A percentile compares a stretch with the other conserved stretches of the same genome.
phyloP scores from a whole-genome alignment of 2,113 vertebrate genomes.

The Equus quagga region DNA sequence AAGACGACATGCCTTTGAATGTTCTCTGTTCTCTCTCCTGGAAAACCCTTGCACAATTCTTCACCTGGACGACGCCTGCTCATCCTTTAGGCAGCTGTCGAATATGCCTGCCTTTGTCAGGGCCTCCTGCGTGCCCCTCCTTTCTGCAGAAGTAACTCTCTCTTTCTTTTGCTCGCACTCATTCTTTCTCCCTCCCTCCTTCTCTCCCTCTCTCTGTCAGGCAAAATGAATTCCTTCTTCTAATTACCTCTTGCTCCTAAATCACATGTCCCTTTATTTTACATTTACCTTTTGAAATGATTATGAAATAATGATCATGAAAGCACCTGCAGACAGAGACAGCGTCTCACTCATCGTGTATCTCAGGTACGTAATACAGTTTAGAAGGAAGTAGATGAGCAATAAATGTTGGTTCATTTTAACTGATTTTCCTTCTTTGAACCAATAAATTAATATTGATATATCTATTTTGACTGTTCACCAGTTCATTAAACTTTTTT shows the following conservation, averaged over 20 bases:
- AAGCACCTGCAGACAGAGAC: background rate
- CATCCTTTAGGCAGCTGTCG: background rate
- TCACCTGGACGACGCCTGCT: background rate
- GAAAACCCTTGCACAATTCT: background rate
- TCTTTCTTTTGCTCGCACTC: background rate
- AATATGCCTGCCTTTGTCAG: background rate
- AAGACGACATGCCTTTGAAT: background rate
- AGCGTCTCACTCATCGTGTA: background rate
- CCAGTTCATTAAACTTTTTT: background rate
- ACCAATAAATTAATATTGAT: background rate
- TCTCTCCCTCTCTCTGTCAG: too few relatives aligned
- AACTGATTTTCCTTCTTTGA: constrained; percentile 11
- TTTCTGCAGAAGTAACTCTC: background rate
- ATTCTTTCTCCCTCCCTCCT: accelerated
- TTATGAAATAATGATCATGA: background rate
- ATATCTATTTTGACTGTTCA: background rate
- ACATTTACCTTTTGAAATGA: background rate
- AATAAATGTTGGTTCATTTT: background rate
- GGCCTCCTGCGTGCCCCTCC: background rate
- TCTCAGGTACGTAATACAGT: background rate
- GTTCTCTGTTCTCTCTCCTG: background rate
- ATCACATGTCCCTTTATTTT: background rate
- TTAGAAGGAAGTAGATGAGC: constrained; percentile 1
- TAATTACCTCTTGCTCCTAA: background rate
- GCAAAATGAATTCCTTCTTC: background rate